Evolutionary conservation across 2,113 vertebrate species (phyloP), one percentile per base, ranked within the genome.

Genomic region (Rhombomys opimus): DNA sequence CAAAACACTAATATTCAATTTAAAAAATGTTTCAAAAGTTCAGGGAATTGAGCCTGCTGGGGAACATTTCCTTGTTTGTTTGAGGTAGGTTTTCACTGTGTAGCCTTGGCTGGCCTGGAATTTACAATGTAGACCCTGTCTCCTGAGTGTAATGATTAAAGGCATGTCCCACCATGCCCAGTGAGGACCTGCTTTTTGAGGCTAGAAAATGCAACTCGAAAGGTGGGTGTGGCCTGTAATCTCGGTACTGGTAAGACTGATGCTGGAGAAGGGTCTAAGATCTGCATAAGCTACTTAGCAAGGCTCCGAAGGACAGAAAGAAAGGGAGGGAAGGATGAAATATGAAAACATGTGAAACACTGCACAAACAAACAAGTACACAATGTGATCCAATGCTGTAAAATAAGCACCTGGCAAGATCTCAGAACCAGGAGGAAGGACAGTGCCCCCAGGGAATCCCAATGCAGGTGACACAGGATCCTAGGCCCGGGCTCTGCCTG

Each of bases 401-500:
- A 84, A 41, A 38, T 38, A 27, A 82, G n/a, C 57, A 84, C 81
- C n/a, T 35, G n/a, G 81, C 17, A 84, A 84, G 59, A 63, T 10
- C 0, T n/a, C 78, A 63, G 14, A 41, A 17, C 23, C 59, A 63
- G 81, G 20, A 23, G 10, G 35, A n/a, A 82, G 80, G 57, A 35
- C 54, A 82, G 78, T 13, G 9, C 22, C 81, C 46, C 57, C 50
- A 84, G n/a, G 50, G 20, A 25, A 20, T 61, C 22, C n/a, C 41
- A 59, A 65, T 65, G 38, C 82, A 30, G 59, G n/a, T 30, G 59
- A 41, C 82, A 61, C 10, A 27, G 59, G 93, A 91, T 32, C 4
- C 78, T 22, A 68, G 23, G 5, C n/a, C 80, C 30, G 50, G 82
- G 1, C 86, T 95, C 35, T 95, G 92, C 88, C 91, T 97, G 95